Base-by-base conservation (phyloP, 1,140 invertebrate genomes). In the Hyles euphorbiae region DNA sequence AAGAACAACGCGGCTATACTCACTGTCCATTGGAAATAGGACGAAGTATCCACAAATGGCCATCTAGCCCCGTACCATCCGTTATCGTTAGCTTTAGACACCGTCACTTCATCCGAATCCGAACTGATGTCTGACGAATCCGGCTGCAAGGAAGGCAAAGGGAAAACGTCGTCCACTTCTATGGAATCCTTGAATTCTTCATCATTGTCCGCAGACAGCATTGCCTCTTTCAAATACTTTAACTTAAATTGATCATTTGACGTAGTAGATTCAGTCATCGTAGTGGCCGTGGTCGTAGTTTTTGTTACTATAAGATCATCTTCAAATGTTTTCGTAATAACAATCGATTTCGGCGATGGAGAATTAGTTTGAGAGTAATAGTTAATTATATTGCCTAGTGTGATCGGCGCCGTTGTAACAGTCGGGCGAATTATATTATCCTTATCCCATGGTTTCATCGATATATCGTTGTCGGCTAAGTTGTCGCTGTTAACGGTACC, bases 1-100 rank as follows among this genome's bases (percentile, higher is more conserved):
- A 40, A 40, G 4, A 5, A 40, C 36, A 40, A 8, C 2, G 45
- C 34, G 50, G 52, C 12, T 57, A 51, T 60, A 74, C 90, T 91
- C 73, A 93, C 92, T 78, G 91, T 90, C 92, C 91, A 93, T 75
- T 92, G 92, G 67, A 92, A 91, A 70, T 92, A 91, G 36, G 91
- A 91, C 3, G 92, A 91, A n/a, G 91, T 88, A 76, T 93, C 91
- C 47, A 91, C 88, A 70, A 92, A 93, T 45, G 92, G 90, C 92
- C 92, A 93, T 22, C 80, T 76, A 3, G 82, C 81, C 49, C 79
- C 82, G 68, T 88, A 86, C 82, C 81, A 85, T 33, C 68, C 67
- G 34, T 60, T 56, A 40, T 74, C 77, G 11, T 74, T 79, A 9
- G 87, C 71, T 58, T 88, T 87, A 33, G 82, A 77, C 56, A 89